Conservation (phyloP, 2,113 vertebrate species). For the Lasiurus cinereus region DNA sequence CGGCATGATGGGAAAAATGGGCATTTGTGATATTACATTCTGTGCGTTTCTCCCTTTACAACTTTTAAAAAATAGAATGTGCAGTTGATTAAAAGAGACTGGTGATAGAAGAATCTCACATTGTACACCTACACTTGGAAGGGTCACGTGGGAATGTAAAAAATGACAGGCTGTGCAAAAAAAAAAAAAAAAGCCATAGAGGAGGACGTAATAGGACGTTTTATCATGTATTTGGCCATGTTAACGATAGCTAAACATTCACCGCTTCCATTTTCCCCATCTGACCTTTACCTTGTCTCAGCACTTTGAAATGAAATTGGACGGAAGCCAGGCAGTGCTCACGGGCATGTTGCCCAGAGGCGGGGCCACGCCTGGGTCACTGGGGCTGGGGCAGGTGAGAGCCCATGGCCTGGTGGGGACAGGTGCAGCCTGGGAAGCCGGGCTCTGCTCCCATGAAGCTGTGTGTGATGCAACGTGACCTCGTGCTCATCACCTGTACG, state of each 20-base stretch:
- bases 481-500: background rate
- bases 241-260: background rate
- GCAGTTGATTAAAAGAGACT: background rate
- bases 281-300: background rate
- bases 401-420: no score
- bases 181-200: background rate
- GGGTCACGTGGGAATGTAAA: background rate
- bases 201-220: background rate
- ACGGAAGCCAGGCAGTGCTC: background rate
- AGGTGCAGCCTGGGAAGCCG: background rate
- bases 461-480: background rate
- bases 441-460: background rate
- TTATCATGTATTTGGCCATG: background rate
- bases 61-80: background rate
- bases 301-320: background rate
- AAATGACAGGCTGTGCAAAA: background rate
- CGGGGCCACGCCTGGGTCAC: background rate
- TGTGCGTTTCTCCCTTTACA: background rate
- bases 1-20: background rate
- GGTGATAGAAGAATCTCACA: background rate
- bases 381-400: background rate
- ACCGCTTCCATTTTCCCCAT: background rate
- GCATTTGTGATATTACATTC: background rate
- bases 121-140: background rate
- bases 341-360: rapidly evolving